Evolutionary conservation across 2,888 invertebrate genomes (phyloP).

Genomic region (Euphydryas editha): DNA sequence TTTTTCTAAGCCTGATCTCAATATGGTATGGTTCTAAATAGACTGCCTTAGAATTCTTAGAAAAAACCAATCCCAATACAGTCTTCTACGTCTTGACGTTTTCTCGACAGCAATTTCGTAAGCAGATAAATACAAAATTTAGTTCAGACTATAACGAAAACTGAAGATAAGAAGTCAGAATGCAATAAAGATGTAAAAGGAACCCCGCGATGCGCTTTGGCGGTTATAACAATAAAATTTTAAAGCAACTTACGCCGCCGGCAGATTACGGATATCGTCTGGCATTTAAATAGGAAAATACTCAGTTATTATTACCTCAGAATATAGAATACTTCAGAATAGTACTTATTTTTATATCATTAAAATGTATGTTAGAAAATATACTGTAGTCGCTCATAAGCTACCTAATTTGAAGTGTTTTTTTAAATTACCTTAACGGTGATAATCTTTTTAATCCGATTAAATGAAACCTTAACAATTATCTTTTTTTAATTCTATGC

Average conservation of each 20-base stretch:
- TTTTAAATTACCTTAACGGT: too few relatives aligned
- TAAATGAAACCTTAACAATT: too few relatives aligned
- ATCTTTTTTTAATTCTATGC: too few relatives aligned
- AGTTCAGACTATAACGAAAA: constrained; percentile 1
- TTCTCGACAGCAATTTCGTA: neutral
- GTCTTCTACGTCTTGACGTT: neutral
- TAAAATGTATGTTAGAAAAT: too few relatives aligned
- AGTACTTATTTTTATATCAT: neutral
- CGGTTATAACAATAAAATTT: constrained; percentile 46
- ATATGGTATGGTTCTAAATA: too few relatives aligned
- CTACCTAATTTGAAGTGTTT: too few relatives aligned
- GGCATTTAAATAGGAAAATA: constrained; percentile 37
- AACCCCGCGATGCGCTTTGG: constrained; percentile 38
- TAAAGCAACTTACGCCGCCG: constrained; percentile 42
- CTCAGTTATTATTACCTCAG: constrained; percentile 26
- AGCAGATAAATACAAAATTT: constrained; percentile 5
- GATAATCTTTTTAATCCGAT: too few relatives aligned
- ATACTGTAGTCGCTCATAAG: too few relatives aligned
- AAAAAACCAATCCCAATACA: neutral
- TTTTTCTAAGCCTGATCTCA: too few relatives aligned
- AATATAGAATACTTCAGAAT: constrained; percentile 13
- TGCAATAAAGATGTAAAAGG: constrained; percentile 40
- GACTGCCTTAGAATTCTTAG: too few relatives aligned
- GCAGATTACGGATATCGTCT: constrained; percentile 41
- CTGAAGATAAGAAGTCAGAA: constrained; percentile 12